Evolutionary conservation across 2,888 invertebrate species (phyloP), one percentile per base, ranked within the genome.

Genomic region (Torymus aiolomorphi): DNA sequence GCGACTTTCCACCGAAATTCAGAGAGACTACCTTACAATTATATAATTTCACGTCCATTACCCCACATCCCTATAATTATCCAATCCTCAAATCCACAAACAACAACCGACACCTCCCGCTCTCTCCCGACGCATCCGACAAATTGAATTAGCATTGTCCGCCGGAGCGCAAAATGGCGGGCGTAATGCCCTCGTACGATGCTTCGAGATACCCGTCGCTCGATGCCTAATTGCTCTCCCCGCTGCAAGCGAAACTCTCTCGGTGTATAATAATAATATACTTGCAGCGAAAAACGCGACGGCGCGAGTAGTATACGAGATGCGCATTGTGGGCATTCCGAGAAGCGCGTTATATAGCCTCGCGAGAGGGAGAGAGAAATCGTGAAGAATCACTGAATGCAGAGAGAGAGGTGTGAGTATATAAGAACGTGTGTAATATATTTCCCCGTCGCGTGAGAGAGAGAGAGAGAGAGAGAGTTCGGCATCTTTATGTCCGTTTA

Each of bases 261-360:
- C 20, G 20, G 52, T 54, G 54, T n/a, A 59, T 49, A 61, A 61
- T 31, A 31, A 31, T 31, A 31, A 71, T 61, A 56, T 51, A 12
- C 72, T n/a, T 54, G 24, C 72, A 20, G 61, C 42, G 49, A 20
- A 67, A 52, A 67, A 52, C 66, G 24, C 72, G 54, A 52, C 31
- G 57, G 11, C 13, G 11, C 66, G 67, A 66, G 57, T 52, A 61
- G 66, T 31, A 75, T 24, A n/a, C 59, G 61, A n/a, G 57, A 54
- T 65, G 66, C 49, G 69, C 69, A 69, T 76, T 69, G 76, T 63
- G 76, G n/a, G 63, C 69, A 70, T 76, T 76, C 76, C 49, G 49
- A 61, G 76, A 76, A 76, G 16, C 56, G 24, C 72, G 62, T 31
- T 49, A 49, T 49, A 13, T 49, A 52, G n/a, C 52, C 56, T 13